Base-by-base conservation (phyloP, 2,113 vertebrate species). In the Amblyornis subalaris region DNA sequence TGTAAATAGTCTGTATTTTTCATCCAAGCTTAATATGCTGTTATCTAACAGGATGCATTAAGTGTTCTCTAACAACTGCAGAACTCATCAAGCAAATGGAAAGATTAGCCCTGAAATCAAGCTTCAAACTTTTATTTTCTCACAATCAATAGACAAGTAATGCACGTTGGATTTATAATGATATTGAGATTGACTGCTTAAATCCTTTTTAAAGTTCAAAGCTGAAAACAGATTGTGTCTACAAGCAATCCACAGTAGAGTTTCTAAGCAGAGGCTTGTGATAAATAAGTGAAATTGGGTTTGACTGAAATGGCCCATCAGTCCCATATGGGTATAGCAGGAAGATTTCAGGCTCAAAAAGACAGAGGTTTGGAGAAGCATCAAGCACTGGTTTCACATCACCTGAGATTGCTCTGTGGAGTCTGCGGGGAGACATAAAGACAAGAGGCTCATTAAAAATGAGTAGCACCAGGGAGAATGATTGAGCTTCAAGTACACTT, bases 101-200 rank as follows among this genome's bases (percentile, higher is more conserved):
- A 97, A 97, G 98, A 99, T 99, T 99, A 99, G 98, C 98, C 88
- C 96, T 98, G 97, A 98, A 98, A 99, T 98, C 98, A 98, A 97
- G 94, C 97, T 95, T 98, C 97, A 90, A 94, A 98, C 98, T 98
- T 98, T 95, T 97, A 98, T 97, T 98, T 97, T 97, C 97, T 97
- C 90, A 79, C 79, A 98, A 98, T 99, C 98, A 97, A 98, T 98
- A 96, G 51, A 87, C 97, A 97, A 74, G 96, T 98, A 98, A 97
- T 97, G 88, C 96, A 96, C 1, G 89, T 95, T 98, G 98, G 98
- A 98, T 98, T 98, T 98, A 98, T 98, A 98, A 98, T 98, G 98
- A 98, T 99, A 98, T 98, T 98, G 97, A 98, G 97, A 98, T 98
- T 98, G 98, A 98, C 98, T 97, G 97, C 96, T 98, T 97, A 98